Conservation (phyloP, 1,140 invertebrate species). For the Dryas iulia region DNA sequence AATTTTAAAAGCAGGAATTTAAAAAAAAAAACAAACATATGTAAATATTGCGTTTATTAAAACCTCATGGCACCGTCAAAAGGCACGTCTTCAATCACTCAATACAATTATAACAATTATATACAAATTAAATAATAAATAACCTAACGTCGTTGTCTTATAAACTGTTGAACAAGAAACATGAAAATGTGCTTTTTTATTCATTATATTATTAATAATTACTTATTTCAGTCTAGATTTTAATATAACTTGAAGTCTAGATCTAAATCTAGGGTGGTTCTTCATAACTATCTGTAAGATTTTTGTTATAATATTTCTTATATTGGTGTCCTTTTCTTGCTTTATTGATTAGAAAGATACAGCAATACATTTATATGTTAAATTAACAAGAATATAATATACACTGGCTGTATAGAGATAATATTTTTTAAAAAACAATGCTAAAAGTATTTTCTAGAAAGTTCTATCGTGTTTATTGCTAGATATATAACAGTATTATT, state of each 20-base stretch:
- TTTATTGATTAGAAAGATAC: background rate
- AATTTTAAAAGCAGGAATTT: background rate
- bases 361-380: background rate
- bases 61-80: conserved; percentile 51
- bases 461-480: background rate
- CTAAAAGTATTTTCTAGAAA: background rate
- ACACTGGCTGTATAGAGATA: no score
- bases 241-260: background rate
- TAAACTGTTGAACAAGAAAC: background rate
- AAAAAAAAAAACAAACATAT: conserved; percentile 20
- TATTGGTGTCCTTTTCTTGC: no score
- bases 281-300: background rate
- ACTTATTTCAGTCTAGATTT: background rate
- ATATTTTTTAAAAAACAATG: background rate
- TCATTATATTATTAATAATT: background rate
- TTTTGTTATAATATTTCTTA: no score
- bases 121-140: conserved; percentile 35
- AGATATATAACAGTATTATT: background rate
- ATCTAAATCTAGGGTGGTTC: background rate
- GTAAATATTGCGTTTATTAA: conserved; percentile 42
- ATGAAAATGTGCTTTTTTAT: background rate
- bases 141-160: conserved; percentile 28
- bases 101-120: conserved; percentile 35
- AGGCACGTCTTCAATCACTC: conserved; percentile 45
- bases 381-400: background rate